Percentiles rank a stretch among this genome's conserved stretches.
phyloP scores from a whole-genome alignment of 2,113 vertebrate species.

The Saiga tatarica region DNA sequence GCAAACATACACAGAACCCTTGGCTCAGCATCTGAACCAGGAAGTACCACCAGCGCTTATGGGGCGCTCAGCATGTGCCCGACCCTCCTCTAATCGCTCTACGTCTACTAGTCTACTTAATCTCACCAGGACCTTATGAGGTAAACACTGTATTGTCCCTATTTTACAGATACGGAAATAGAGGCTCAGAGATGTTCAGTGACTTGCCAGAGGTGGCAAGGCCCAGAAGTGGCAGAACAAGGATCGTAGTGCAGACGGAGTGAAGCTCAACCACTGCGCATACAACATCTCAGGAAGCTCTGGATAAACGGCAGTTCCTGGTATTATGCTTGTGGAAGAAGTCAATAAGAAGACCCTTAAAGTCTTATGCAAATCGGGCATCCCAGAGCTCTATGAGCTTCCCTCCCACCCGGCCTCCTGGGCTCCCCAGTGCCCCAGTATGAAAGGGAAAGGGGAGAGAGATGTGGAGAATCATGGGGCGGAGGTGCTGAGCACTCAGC shows the following conservation, averaged over 20 bases:
- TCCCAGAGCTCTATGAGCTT: neutral
- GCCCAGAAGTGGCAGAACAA: neutral
- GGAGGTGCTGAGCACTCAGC: constrained; percentile 73
- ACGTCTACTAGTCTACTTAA: neutral
- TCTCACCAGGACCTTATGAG: neutral
- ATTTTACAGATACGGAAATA: neutral
- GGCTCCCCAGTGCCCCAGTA: too few species aligned
- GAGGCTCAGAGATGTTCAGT: neutral
- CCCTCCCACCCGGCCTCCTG: neutral
- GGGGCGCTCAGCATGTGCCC: neutral
- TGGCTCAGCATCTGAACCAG: neutral
- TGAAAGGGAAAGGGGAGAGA: neutral
- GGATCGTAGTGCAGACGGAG: rapidly evolving
- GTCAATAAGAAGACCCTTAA: neutral
- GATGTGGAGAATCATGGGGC: neutral
- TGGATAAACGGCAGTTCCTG: neutral
- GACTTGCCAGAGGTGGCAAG: neutral
- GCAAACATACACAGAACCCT: neutral
- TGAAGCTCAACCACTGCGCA: neutral
- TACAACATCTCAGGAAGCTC: neutral
- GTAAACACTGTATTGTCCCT: neutral
- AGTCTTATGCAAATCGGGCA: neutral
- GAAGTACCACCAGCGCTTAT: neutral
- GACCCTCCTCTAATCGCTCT: neutral
- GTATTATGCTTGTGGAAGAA: neutral